Percentiles rank a stretch among this genome's conserved stretches.
Evolutionary conservation across 2,113 vertebrate genomes (phyloP).

Genomic region (Indri indri): DNA sequence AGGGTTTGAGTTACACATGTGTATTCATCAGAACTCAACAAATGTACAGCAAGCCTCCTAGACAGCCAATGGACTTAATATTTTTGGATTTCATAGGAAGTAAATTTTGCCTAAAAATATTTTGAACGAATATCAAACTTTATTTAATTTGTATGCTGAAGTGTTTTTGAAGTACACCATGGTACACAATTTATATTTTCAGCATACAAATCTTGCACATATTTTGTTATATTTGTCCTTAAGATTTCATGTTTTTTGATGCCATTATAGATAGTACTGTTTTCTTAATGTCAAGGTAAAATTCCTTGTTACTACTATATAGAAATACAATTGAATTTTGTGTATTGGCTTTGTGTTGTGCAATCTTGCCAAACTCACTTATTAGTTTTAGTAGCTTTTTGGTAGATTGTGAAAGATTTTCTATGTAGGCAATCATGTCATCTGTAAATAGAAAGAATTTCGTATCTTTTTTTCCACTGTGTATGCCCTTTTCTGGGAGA

Average conservation of each 20-base stretch:
- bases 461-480: neutral
- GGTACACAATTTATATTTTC: neutral
- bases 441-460: conserved; percentile 19
- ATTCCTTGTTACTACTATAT: conserved; percentile 14
- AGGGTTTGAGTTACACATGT: neutral
- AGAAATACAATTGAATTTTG: conserved; percentile 39
- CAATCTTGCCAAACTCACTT: neutral
- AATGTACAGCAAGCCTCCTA: neutral
- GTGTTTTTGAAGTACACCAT: neutral
- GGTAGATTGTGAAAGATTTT: conserved; percentile 9
- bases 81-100: neutral
- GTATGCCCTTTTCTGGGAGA: neutral
- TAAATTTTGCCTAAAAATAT: conserved; percentile 41
- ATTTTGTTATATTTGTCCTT: conserved; percentile 31
- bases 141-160: neutral
- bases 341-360: neutral
- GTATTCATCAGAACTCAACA: neutral
- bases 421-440: neutral
- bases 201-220: neutral
- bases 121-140: neutral
- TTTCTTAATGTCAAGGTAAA: conserved; percentile 34
- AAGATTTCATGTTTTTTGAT: neutral
- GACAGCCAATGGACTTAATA: neutral
- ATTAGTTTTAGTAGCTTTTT: conserved; percentile 15
- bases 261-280: neutral